These are phyloP conservation scores for Tragelaphus scriptus DNA, from an alignment of 2,113 vertebrate species.

Conservation along the genomic window DNA sequence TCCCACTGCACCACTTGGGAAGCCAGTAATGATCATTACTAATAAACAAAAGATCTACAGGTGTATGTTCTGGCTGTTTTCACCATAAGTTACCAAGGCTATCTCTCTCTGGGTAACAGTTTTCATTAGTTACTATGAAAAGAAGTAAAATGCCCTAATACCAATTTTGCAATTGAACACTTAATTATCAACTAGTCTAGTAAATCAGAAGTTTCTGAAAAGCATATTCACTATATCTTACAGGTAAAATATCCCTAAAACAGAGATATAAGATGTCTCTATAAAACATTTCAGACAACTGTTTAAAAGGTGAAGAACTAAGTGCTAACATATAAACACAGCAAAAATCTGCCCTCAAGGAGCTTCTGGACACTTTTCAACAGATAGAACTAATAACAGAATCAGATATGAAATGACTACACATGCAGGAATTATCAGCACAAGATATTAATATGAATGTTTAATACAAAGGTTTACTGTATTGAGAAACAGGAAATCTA, in stretches of 20 bases:
- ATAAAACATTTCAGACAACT: neutral
- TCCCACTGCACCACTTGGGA: neutral
- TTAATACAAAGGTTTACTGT: neutral
- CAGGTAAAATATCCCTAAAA: neutral
- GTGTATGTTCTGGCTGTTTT: neutral
- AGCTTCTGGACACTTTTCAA: neutral
- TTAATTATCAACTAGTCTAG: neutral
- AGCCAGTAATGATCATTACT: neutral
- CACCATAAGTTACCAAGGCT: neutral
- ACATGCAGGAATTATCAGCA: neutral
- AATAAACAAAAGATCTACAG: neutral
- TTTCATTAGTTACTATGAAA: neutral
- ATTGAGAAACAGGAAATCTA: neutral
- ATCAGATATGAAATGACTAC: neutral
- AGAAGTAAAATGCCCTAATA: neutral
- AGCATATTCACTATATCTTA: neutral
- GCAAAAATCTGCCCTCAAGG: neutral
- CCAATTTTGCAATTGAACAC: neutral
- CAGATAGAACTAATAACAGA: neutral
- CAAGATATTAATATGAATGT: neutral
- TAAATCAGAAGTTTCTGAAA: neutral
- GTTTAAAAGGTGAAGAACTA: neutral
- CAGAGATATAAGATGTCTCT: neutral
- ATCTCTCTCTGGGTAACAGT: neutral
- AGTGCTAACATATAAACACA: neutral